Evolutionary conservation across 2,113 vertebrate genomes (phyloP), one percentile per base, ranked within the genome.

Genomic region (Epinephelus cyanopodus): DNA sequence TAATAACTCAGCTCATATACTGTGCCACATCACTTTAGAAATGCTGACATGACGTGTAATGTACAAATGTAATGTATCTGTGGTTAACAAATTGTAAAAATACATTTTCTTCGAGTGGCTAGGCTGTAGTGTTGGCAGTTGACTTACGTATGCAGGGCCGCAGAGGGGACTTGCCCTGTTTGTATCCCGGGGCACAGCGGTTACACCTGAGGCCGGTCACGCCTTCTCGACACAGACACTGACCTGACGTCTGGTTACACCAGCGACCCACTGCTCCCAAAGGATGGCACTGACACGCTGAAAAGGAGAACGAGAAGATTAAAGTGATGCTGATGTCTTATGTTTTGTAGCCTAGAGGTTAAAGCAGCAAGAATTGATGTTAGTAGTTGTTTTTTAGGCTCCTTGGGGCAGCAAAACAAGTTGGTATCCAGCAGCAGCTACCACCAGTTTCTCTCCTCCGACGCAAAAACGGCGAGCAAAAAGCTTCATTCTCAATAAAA

Each of bases 211-310:
- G 92, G 60, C 97, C 97, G 0, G 92, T 96, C 86, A 98, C 97
- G 1, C 97, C 97, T 1, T 96, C 91, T 69, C 97, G 96, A 91
- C 97, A 98, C 66, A 96, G 90, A 77, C 97, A 98, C 84, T 98
- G 97, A 23, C 97, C 97, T 0, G 96, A 96, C 1, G 96, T 97
- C 92, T 97, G 96, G 92, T 98, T 97, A 84, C 97, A 98, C 93
- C 93, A 93, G 23, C 60, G 91, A 1, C 97, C 96, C 29, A 94
- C 94, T 0, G 97, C 96, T 37, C 97, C 97, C 69, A 98, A 74
- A 1, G 96, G 95, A 75, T 98, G 97, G 78, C 97, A 98, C 91
- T 96, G 96, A 83, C 97, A 98, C 0, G 96, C 97, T 98, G 84
- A 42, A 48, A 53, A 53, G 63, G n/a, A 67, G 18, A 57, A 57